Evolutionary conservation across 2,113 vertebrate species (phyloP), one percentile per base, ranked within the genome.

Genomic region (Cebidichthys violaceus): DNA sequence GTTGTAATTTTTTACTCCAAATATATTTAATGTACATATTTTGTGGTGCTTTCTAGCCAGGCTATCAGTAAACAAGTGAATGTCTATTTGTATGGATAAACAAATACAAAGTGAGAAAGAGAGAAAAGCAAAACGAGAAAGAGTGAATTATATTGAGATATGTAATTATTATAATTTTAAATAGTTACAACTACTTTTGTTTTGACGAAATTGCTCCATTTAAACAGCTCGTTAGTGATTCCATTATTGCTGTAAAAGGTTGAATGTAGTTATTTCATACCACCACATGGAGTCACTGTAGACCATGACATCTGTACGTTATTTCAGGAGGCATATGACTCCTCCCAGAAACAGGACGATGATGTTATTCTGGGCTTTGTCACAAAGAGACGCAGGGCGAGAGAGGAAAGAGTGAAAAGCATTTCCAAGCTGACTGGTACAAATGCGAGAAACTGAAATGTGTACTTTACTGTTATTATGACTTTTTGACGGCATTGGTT

Each of bases 321-420:
- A 13, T 24, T 43, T 43, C 1, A 41, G 11, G 2, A 35, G 2
- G 7, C 4, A n/a, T 5, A 27, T 35, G 20, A 70, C 83, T 85
- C 83, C 83, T 85, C 83, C 83, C 61, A 72, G 37, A 76, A 59
- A 43, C 43, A 68, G 60, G 27, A 33, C 31, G 69, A 37, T 29
- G 14, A 52, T 50, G 18, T 60, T 65, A 59, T 47, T 31, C 67
- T 54, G 47, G 31, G 73, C 77, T 85, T 85, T 85, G 83, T 85
- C 61, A 81, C 60, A 66, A 66, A 41, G 54, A 29, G 67, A 67
- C 15, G 39, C 20, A 67, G 67, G 24, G 15, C 20, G 41, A 59
- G 41, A 64, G 55, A 70, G 57, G 60, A 47, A 57, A 6, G 15
- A 45, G 20, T 39, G 69, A 14, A 6, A 39, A 2, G 9, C 1